Evolutionary conservation across 2,797 vertebrate genomes (phyloP).

Genomic region (Synanceia verrucosa): DNA sequence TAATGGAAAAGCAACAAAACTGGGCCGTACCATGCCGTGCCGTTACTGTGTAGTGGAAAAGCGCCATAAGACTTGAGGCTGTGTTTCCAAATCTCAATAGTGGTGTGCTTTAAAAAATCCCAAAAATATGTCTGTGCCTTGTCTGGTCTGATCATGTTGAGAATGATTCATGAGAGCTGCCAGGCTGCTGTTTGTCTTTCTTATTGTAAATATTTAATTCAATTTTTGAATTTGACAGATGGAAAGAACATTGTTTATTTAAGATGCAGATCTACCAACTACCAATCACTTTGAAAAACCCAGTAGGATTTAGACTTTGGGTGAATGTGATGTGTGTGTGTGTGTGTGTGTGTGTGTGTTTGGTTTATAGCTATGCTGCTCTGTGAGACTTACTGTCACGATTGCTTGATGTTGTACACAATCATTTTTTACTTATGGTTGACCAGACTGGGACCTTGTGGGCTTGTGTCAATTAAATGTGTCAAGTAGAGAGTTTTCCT

Average conservation of each 20-base stretch:
- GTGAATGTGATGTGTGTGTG: background rate
- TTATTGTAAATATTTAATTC: conserved; percentile 56
- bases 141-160: conserved; percentile 42
- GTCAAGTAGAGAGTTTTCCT: conserved; percentile 1
- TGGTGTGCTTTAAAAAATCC: conserved; percentile 4
- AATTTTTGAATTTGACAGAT: conserved; percentile 45
- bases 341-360: background rate
- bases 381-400: conserved; percentile 25
- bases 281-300: conserved; percentile 38
- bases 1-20: too few relatives aligned
- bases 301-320: conserved; percentile 27
- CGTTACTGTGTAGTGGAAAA: too few relatives aligned
- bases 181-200: conserved; percentile 44
- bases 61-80: conserved; percentile 15
- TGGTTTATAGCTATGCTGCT: conserved; percentile 28
- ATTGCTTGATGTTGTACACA: conserved; percentile 28
- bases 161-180: conserved; percentile 49
- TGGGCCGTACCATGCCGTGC: too few relatives aligned
- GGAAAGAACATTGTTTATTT: conserved; percentile 51
- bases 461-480: conserved; percentile 8
- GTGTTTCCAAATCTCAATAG: background rate
- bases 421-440: conserved; percentile 26
- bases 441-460: conserved; percentile 20
- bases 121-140: conserved; percentile 15
- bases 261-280: conserved; percentile 23